A percentile compares a stretch with the other conserved stretches of the same genome.
Conservation (phyloP, 2,797 vertebrate genomes). For the Dendrocincla fuliginosa region DNA sequence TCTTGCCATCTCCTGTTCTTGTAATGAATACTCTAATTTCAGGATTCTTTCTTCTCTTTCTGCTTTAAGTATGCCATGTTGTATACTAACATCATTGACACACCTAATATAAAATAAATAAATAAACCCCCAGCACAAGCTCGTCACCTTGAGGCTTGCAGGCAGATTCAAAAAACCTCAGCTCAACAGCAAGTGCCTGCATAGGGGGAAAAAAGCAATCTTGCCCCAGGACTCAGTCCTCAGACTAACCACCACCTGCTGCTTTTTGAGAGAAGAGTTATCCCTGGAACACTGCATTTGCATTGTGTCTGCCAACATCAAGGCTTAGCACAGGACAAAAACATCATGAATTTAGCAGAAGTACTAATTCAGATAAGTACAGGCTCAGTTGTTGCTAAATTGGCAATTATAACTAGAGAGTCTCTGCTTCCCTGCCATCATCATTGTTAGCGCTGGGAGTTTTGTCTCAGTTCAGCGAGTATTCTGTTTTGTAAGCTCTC, state of each 20-base stretch:
- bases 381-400: conserved; percentile 56
- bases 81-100: neutral
- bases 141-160: neutral
- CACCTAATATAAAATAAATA: neutral
- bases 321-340: conserved; percentile 49
- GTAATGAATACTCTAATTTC: neutral
- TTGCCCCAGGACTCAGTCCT: neutral
- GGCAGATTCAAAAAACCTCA: neutral
- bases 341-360: conserved; percentile 40
- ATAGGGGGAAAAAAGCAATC: neutral
- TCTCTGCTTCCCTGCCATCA: neutral
- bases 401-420: conserved; percentile 47
- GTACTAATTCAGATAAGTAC: conserved; percentile 55
- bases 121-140: neutral
- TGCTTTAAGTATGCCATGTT: neutral
- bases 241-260: conserved; percentile 3
- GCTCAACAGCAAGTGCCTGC: neutral
- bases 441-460: neutral
- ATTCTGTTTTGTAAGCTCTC: conserved; percentile 42
- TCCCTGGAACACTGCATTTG: conserved; percentile 18
- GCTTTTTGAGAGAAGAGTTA: conserved; percentile 5
- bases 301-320: conserved; percentile 14
- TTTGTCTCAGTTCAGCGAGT: conserved; percentile 34
- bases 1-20: neutral
- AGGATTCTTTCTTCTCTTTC: neutral